Evolutionary conservation across 2,888 invertebrate genomes (phyloP).

Genomic region (Diarsia rubi): DNA sequence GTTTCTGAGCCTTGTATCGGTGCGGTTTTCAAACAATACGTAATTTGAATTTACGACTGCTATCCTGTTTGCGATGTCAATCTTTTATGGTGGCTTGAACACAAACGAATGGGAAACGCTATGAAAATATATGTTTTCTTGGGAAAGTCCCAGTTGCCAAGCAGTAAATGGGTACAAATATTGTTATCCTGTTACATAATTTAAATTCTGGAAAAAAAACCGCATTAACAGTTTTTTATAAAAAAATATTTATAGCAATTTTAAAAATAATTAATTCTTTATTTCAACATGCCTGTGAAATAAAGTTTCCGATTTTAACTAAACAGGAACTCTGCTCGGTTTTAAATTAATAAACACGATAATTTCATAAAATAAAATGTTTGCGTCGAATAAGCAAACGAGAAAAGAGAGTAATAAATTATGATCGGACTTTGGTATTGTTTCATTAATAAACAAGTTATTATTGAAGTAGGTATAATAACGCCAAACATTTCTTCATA

Average conservation of each 20-base stretch:
- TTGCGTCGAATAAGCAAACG: background rate
- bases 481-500: background rate
- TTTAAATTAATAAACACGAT: background rate
- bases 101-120: background rate
- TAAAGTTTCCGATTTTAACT: background rate
- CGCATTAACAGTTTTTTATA: too few relatives aligned
- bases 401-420: background rate
- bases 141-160: background rate
- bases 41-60: conserved; percentile 42
- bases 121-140: background rate
- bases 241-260: background rate
- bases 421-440: background rate
- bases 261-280: background rate
- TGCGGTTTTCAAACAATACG: conserved; percentile 37
- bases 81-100: conserved; percentile 23
- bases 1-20: background rate
- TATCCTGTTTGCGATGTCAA: conserved; percentile 38
- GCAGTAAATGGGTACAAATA: background rate
- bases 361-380: conserved; percentile 7
- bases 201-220: too few relatives aligned
- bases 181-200: background rate
- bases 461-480: background rate
- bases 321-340: background rate
- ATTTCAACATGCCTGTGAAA: background rate
- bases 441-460: background rate